Percentiles rank a stretch among this genome's conserved stretches.
Evolutionary conservation across 2,113 vertebrate species (phyloP).

Genomic region (Tamias sibiricus): DNA sequence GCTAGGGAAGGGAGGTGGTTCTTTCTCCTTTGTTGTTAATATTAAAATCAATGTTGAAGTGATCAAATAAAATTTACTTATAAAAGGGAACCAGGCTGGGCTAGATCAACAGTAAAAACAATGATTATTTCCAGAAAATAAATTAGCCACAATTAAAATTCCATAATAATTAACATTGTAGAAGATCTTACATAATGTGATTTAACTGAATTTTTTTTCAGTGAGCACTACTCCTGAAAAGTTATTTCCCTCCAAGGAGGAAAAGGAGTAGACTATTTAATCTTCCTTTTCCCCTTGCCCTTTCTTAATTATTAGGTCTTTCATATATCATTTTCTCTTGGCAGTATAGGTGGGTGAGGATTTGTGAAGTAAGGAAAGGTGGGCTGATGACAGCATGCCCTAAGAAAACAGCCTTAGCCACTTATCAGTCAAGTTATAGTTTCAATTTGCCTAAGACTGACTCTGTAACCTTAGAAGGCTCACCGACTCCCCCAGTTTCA

Average conservation of each 20-base stretch:
- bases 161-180: neutral
- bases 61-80: constrained; percentile 32
- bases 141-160: constrained; percentile 41
- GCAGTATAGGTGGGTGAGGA: neutral
- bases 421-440: neutral
- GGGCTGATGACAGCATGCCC: neutral
- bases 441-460: neutral
- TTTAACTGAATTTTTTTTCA: neutral
- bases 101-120: neutral
- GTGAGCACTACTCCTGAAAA: constrained; percentile 25
- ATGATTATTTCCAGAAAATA: constrained; percentile 42
- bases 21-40: neutral
- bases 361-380: neutral
- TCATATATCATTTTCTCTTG: neutral
- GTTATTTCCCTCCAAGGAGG: neutral
- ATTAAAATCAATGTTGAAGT: neutral
- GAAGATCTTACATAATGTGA: constrained; percentile 26
- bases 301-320: neutral
- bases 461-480: neutral
- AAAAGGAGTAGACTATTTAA: neutral
- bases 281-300: neutral
- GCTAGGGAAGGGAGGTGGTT: neutral
- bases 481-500: neutral
- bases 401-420: neutral
- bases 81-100: neutral